Evolutionary conservation across 2,797 vertebrate species (phyloP).

Genomic region (Gymnothorax reevesii): DNA sequence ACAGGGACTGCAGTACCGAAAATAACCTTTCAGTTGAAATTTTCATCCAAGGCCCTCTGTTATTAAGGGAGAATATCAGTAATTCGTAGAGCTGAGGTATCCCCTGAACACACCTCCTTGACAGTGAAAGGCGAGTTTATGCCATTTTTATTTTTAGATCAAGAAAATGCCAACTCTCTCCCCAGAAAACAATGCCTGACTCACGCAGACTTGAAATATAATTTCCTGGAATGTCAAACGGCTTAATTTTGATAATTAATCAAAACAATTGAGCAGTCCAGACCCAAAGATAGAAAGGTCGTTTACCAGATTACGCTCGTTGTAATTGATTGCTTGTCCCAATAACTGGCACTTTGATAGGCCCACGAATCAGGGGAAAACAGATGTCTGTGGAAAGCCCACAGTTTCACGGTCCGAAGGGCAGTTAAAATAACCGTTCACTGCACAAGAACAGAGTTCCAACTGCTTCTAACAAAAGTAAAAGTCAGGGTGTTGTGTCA

Average conservation of each 20-base stretch:
- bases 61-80: not conserved
- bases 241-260: slow-evolving; percentile 43
- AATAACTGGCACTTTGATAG: slow-evolving; percentile 50
- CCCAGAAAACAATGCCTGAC: slow-evolving; percentile 17
- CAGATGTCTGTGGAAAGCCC: slow-evolving; percentile 28
- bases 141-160: not conserved
- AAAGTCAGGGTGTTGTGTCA: not conserved
- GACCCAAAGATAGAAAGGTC: slow-evolving; percentile 50
- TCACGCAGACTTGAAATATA: slow-evolving; percentile 22
- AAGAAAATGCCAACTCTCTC: slow-evolving; percentile 3
- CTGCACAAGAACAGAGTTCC: not conserved
- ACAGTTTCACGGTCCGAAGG: slow-evolving; percentile 21
- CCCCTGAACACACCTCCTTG: not conserved
- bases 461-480: slow-evolving; percentile 25
- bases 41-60: not conserved
- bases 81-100: not conserved
- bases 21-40: not conserved
- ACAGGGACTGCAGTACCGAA: not conserved
- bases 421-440: not conserved
- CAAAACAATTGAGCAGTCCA: slow-evolving; percentile 38
- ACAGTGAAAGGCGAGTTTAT: not conserved
- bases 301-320: slow-evolving; percentile 50
- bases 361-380: slow-evolving; percentile 45
- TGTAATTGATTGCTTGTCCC: slow-evolving; percentile 45
- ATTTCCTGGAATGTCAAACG: slow-evolving; percentile 23